Base-by-base conservation (phyloP, 1,140 invertebrate species). In the Zaprionus capensis region DNA sequence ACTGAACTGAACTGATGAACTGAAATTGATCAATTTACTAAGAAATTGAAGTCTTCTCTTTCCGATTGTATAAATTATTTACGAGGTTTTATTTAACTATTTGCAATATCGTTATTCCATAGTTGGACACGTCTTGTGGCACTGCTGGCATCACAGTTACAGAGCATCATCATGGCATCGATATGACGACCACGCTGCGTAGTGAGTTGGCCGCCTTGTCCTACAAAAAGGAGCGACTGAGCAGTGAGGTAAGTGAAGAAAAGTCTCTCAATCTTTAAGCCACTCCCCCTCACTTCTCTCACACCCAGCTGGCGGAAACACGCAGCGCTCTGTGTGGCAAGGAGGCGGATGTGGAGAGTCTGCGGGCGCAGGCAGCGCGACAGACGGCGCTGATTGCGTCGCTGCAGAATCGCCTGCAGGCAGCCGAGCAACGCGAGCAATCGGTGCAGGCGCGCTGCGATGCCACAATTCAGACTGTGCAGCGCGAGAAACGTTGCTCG, bases 121-220 rank as follows among this genome's bases (percentile, higher is more conserved):
- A 92, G 90, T 36, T 92, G 71, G 91, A 91, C 17, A 79, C 64
- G 2, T 86, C 78, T 5, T 91, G 83, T 44, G 76, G 81, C 57
- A 91, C 41, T 53, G 53, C 81, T 0, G 78, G 81, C 15, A 78
- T 82, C 11, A 73, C 82, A n/a, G 72, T 90, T 0, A 79, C 80
- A 4, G 84, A 82, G 26, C 82, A 91, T 26, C 91, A 92, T 62
- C 85, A 91, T 68, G 78, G 81, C 15, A 79, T 93, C 36, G 96
- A 97, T 85, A 93, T 96, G 76, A 94, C 95, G 2, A 97, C 96
- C 7, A 94, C 95, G 0, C 92, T 97, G 56, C 94, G 96, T 71
- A 97, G 96, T 93, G 96, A 97, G 92, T 92, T 97, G 71, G 96
- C 96, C 17, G 96, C 95, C 1, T 92, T 97, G 44, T 96, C 96